These are phyloP conservation scores for Oreonectes daqikongensis DNA, from an alignment of 2,797 vertebrate species.

Conservation along the genomic window DNA sequence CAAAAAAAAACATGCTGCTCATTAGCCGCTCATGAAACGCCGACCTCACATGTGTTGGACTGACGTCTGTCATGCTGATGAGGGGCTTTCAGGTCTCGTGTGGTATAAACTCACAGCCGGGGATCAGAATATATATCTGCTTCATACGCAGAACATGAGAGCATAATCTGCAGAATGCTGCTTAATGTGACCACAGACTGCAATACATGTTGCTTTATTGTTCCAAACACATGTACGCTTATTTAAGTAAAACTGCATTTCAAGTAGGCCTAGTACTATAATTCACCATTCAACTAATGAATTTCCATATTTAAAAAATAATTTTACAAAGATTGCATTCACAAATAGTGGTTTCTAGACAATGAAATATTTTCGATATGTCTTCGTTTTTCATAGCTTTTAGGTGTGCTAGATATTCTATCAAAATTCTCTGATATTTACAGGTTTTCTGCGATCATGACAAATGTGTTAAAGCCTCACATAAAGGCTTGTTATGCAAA, in stretches of 20 bases:
- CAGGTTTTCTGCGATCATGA: neutral
- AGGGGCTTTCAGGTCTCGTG: neutral
- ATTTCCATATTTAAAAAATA: too few species aligned
- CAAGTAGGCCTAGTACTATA: too few species aligned
- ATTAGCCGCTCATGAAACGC: neutral
- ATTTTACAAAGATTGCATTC: too few species aligned
- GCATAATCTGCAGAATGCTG: neutral
- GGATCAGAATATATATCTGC: slow-evolving; percentile 26
- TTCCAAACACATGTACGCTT: too few species aligned
- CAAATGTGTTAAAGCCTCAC: neutral
- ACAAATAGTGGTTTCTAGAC: too few species aligned
- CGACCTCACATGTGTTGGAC: neutral
- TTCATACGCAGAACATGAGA: neutral
- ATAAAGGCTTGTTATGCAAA: neutral
- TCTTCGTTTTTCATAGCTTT: too few species aligned
- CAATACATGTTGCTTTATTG: neutral
- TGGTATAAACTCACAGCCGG: neutral
- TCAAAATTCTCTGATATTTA: neutral
- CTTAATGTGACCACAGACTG: neutral
- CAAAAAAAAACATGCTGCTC: neutral
- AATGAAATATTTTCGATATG: too few species aligned
- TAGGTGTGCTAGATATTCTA: too few species aligned
- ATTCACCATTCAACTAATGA: too few species aligned
- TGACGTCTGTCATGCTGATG: neutral
- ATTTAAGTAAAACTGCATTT: too few species aligned